Evolutionary conservation across 2,113 vertebrate genomes (phyloP), one percentile per base, ranked within the genome.

Genomic region (Cervus canadensis): DNA sequence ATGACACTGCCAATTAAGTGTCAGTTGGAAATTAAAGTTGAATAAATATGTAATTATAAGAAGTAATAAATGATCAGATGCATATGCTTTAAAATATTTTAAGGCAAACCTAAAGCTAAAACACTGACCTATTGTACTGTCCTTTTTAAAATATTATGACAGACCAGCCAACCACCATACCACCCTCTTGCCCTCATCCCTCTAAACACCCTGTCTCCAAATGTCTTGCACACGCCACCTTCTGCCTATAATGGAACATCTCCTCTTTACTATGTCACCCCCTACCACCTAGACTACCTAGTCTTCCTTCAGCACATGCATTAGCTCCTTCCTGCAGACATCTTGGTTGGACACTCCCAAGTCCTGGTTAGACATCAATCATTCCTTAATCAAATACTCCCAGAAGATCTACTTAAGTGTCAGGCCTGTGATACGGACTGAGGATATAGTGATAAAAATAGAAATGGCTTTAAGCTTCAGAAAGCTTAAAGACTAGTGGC

Each of bases 21-120:
- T 71, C 25, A 67, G 19, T 8, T 93, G 30, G 28, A 78, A 89
- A 84, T 96, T 93, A 92, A 84, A 36, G n/a, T 12, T 15, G 56
- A 23, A 16, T 25, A 79, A 57, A n/a, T 17, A 59, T 7, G 5
- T 52, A 67, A 67, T 81, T 57, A 50, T 62, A n/a, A 83, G 36
- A 83, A 64, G 23, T 25, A n/a, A 54, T 83, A 76, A 83, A 62
- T 0, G 30, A 52, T n/a, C 21, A 40, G 25, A 57, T 25, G 1
- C 23, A n/a, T 36, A 14, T 87, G 48, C 57, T 23, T 56, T 78
- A 56, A 62, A 79, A 86, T 17, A 6, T 28, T 36, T 95, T 40
- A 86, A 86, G 2, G 11, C 7, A 56, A 43, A 78, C 7, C 48
- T 23, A 83, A 56, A 67, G 4, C 25, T 56, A 48, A 79, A 95